Evolutionary conservation across 2,113 vertebrate genomes (phyloP).

Genomic region (Gadus macrocephalus): DNA sequence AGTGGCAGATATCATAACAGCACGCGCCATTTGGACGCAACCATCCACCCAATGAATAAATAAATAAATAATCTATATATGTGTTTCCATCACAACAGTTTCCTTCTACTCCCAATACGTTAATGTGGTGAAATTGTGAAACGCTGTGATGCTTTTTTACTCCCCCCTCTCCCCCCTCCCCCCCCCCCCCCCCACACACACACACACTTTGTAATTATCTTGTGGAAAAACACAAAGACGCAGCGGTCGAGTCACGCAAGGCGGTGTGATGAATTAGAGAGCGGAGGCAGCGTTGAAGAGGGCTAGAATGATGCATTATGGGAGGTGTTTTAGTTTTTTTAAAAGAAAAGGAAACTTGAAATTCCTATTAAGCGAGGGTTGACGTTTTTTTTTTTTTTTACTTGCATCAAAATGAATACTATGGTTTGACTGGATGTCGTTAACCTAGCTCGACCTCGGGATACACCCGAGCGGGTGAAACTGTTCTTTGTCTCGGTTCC

Average conservation of each 20-base stretch:
- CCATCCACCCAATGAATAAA: neutral
- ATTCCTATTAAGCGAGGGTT: neutral
- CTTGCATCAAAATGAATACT: neutral
- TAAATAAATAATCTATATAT: neutral
- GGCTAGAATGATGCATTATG: neutral
- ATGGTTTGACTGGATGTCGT: neutral
- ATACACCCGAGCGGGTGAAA: neutral
- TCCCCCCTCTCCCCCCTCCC: too few relatives aligned
- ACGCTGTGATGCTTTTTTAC: too few relatives aligned
- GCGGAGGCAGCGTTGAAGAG: neutral
- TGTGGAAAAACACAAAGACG: too few relatives aligned
- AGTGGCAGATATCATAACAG: slow-evolving; percentile 9
- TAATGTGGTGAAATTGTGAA: too few relatives aligned
- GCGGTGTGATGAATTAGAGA: slow-evolving; percentile 1
- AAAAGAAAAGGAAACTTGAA: neutral
- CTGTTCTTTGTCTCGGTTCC: neutral
- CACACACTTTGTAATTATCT: too few relatives aligned
- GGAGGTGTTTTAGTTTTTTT: neutral
- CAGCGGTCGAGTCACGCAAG: slow-evolving; percentile 3
- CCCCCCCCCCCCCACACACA: too few relatives aligned
- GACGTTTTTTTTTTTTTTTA: neutral
- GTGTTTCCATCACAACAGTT: too few relatives aligned
- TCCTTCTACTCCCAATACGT: too few relatives aligned
- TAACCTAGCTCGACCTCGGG: neutral
- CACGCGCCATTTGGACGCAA: slow-evolving; percentile 8